Conservation (phyloP, 1,140 invertebrate species). For the Nasonia vitripennis region DNA sequence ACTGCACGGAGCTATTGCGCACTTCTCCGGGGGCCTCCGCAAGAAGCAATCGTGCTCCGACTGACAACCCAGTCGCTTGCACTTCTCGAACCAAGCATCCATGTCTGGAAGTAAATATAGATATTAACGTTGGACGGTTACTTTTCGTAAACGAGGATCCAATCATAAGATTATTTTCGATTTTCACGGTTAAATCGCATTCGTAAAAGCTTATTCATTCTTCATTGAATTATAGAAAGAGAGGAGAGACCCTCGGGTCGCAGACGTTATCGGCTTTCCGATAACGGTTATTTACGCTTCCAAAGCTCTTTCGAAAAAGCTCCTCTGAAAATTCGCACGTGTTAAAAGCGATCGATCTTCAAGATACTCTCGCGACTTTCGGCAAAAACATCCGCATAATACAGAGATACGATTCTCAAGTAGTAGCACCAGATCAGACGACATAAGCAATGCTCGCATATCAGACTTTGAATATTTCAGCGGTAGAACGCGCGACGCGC, state of each 20-base stretch:
- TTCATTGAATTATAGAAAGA: neutral
- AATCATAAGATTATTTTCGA: too few relatives aligned
- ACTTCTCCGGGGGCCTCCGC: conserved; percentile 56
- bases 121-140: too few relatives aligned
- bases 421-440: too few relatives aligned
- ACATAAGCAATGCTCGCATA: neutral
- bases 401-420: too few relatives aligned
- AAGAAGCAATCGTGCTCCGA: conserved; percentile 67
- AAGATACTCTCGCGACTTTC: neutral
- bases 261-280: neutral
- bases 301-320: neutral
- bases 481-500: too few relatives aligned
- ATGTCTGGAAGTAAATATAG: conserved; percentile 55
- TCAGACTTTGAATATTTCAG: neutral
- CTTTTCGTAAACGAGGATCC: too few relatives aligned
- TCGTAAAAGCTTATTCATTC: neutral
- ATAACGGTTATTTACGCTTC: neutral
- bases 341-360: too few relatives aligned
- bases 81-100: conserved; percentile 57
- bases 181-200: neutral
- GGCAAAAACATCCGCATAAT: too few relatives aligned
- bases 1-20: conserved; percentile 52
- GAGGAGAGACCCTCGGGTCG: neutral
- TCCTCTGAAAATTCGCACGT: neutral
- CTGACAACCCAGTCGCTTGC: conserved; percentile 60